phyloP scores from a whole-genome alignment of 1,140 invertebrate species.

The Agrypnia vestita region DNA sequence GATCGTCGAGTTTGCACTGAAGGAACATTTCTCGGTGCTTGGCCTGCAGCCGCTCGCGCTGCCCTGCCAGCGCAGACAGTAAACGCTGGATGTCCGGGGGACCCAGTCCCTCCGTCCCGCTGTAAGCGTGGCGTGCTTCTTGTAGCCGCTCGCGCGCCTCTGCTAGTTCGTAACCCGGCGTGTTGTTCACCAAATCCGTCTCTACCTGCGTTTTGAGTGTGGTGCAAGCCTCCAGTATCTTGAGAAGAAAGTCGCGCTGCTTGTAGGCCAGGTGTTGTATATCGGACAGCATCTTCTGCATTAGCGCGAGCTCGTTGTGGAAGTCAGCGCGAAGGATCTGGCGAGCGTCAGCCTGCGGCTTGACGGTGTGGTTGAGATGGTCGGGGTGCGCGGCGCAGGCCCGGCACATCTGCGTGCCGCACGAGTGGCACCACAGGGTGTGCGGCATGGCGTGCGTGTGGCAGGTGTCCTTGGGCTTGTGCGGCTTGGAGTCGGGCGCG shows the following conservation, averaged over 20 bases:
- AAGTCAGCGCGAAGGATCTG: constrained; percentile 79
- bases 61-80: constrained; percentile 73
- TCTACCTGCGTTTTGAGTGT: constrained; percentile 83
- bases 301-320: constrained; percentile 70
- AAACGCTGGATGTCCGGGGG: constrained; percentile 75
- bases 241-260: constrained; percentile 81
- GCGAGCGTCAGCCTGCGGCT: constrained; percentile 79
- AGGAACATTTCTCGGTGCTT: constrained; percentile 83
- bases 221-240: constrained; percentile 82
- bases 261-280: constrained; percentile 78
- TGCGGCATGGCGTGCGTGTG: constrained; percentile 82
- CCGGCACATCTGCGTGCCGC: constrained; percentile 77
- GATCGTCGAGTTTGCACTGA: constrained; percentile 81
- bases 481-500: constrained; percentile 48
- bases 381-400: constrained; percentile 79
- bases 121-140: constrained; percentile 71
- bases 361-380: constrained; percentile 79
- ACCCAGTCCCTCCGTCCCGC: constrained; percentile 61
- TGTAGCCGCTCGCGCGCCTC: constrained; percentile 77
- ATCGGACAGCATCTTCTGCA: constrained; percentile 75
- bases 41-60: constrained; percentile 78
- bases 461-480: constrained; percentile 75
- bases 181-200: constrained; percentile 79
- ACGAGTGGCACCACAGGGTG: constrained; percentile 82
- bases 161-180: constrained; percentile 77